Evolutionary conservation across 2,113 vertebrate genomes (phyloP), one percentile per base, ranked within the genome.

Genomic region (Platysternon megacephalum): DNA sequence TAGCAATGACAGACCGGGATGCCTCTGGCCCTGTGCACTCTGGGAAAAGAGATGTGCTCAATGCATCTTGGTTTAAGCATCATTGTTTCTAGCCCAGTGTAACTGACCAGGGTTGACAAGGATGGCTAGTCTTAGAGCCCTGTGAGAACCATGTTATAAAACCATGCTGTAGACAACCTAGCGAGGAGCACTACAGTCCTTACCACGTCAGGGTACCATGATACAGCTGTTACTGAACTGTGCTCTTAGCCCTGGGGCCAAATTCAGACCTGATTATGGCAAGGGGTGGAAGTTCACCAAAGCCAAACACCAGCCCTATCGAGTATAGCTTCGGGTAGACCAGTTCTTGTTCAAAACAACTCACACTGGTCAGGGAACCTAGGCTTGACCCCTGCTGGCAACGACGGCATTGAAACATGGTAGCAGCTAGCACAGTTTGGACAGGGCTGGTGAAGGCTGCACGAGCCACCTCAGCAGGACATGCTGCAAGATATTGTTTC

Each of bases 81-180:
- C 49, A 56, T 44, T 85, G 61, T 61, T 87, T 92, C 86, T 74
- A 56, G 78, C 61, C 44, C 51, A 22, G 1, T 0, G 0, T 29
- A 53, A 81, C 5, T 2, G 9, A 89, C 22, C 19, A 4, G 28
- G 9, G 61, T 61, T 32, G 58, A 6, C 22, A 21, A 5, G 79
- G 29, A 93, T 52, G 35, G 93, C 55, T 6, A 42, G 51, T 61
- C 79, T 78, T 19, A 28, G 52, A 3, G 24, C 39, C 79, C 1
- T 1, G n/a, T 0, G 3, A 61, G 24, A 92, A 21, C 11, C 29
- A 17, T 85, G 12, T 76, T 87, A 46, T 22, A 2, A 83, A 53
- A 49, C 58, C 42, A 11, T 87, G 65, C 48, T 44, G 19, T 0
- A 79, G 26, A 39, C 17, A 61, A 22, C 79, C 49, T 35, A 58